Base-by-base conservation (phyloP, 2,888 invertebrate genomes). In the Drosophila demipolita region DNA sequence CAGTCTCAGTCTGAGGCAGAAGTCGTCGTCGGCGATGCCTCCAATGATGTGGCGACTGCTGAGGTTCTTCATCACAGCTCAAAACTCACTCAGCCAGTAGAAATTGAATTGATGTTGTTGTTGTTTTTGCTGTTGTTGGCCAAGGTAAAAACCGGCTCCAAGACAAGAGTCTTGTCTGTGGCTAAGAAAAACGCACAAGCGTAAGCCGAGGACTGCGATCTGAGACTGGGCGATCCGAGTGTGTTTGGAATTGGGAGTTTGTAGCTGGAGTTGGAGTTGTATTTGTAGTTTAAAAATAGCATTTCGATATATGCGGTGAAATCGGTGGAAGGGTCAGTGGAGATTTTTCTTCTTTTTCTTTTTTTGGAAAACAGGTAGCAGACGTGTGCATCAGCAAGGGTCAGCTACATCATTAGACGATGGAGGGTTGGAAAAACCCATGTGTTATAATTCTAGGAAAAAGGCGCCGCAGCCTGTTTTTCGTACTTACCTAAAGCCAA, bases 71-170 rank as follows among this genome's bases (percentile, higher is more conserved):
- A 76, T 62, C 81, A 67, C 60, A 55, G 69, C 66, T 55, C 55
- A 78, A 85, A 88, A 86, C 87, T 88, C 81, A 86, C 82, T 88
- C 75, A 78, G 82, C 82, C 84, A 80, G 85, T 86, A 85, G 89
- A 85, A 85, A 88, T 88, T 85, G 89, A 85, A 85, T 85, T 86
- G 79, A 74, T 88, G 86, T 83, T 82, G 82, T 49, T 69, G 66
- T 12, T 49, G 68, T 42, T 69, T 52, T n/a, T 63, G 58, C 15
- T 63, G 54, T 12, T 55, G 69, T 45, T 71, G 60, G 58, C 45
- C 40, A 66, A 67, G 69, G 53, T 60, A 42, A 66, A 80, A 80
- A 80, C 80, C 81, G 80, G 81, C 81, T 62, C 50, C 36, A 54
- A 54, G 53, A 35, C 53, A 54, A 36, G 38, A 9, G 38, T 33